These are phyloP conservation scores for Ptiloglossa arizonensis DNA, from an alignment of 1,140 invertebrate species.

Conservation along the genomic window DNA sequence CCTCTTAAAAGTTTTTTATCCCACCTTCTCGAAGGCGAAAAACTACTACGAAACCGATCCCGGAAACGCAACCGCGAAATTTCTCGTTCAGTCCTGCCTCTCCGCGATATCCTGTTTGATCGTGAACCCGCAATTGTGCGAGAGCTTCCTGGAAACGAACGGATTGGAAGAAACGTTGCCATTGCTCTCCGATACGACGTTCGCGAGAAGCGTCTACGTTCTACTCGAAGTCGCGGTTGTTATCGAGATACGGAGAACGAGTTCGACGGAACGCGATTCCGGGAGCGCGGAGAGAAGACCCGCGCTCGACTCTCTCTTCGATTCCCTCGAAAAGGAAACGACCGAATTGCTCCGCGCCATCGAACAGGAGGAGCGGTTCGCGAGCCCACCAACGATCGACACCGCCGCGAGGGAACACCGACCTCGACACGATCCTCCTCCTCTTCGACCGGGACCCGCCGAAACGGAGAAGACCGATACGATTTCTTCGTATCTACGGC, in stretches of 20 bases:
- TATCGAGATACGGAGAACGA: conserved; percentile 82
- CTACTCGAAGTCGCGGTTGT: conserved; percentile 85
- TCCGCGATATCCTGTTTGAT: conserved; percentile 84
- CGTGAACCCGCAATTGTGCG: conserved; percentile 82
- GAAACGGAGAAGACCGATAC: conserved; percentile 38
- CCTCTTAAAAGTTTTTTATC: conserved; percentile 84
- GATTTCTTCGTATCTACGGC: not conserved
- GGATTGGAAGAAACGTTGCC: conserved; percentile 83
- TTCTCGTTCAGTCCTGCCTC: conserved; percentile 84
- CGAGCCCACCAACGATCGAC: too few species aligned
- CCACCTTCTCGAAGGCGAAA: conserved; percentile 84
- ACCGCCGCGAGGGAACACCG: not conserved
- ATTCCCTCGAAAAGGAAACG: conserved; percentile 81
- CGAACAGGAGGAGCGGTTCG: too few species aligned
- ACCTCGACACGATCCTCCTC: not conserved
- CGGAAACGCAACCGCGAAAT: conserved; percentile 81
- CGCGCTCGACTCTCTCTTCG: conserved; percentile 82
- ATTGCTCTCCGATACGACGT: conserved; percentile 81
- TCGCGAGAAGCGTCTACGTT: conserved; percentile 84
- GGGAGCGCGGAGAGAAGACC: conserved; percentile 59
- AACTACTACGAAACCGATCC: conserved; percentile 76
- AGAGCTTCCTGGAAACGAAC: conserved; percentile 83
- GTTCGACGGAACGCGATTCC: not conserved
- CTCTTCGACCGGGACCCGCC: not conserved
- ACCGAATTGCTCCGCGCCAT: conserved; percentile 70